Base-by-base conservation (phyloP, 2,113 vertebrate genomes). In the Apus apus region DNA sequence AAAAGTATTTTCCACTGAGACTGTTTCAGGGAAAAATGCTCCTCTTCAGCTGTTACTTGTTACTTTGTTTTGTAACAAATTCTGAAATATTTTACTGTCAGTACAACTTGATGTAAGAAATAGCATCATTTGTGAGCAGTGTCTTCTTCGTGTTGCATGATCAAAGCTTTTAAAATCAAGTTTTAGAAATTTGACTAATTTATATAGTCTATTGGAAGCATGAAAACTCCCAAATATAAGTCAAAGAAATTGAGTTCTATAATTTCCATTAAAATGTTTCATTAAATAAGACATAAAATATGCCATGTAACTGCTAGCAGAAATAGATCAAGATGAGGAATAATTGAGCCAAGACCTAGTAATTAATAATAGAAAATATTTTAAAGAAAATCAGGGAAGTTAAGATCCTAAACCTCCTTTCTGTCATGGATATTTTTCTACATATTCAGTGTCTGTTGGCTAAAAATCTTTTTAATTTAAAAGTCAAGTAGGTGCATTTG, bases 221-320 rank as follows among this genome's bases (percentile, higher is more conserved):
- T 40, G 46, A 43, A 57, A 77, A 86, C 51, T 78, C 61, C 75
- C 56, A 90, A 92, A 61, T 64, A 6, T 9, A 72, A 73, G 36
- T 67, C 86, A 72, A 90, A 76, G 56, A 87, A 90, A 86, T 82
- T 19, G 34, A 79, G 30, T 95, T 94, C 58, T 87, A 30, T 74
- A 65, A 86, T 67, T 74, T 84, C 30, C 56, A 64, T 95, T 92
- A 13, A 77, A 90, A 80, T 43, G 13, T 15, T 87, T 92, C n/a
- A 74, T 90, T 94, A 95, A 89, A 77, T 89, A 70, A 51, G 53
- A 68, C n/a, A 89, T 83, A 87, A 91, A 90, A 4, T 65, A 85
- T 68, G 21, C 34, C 38, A 8, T 84, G 25, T 75, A 70, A 57
- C 13, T 87, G 78, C 60, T 86, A 70, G 65, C 13, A 70, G 50